Base-by-base conservation (phyloP, 1,140 invertebrate species). In the Doryteuthis pealeii region DNA sequence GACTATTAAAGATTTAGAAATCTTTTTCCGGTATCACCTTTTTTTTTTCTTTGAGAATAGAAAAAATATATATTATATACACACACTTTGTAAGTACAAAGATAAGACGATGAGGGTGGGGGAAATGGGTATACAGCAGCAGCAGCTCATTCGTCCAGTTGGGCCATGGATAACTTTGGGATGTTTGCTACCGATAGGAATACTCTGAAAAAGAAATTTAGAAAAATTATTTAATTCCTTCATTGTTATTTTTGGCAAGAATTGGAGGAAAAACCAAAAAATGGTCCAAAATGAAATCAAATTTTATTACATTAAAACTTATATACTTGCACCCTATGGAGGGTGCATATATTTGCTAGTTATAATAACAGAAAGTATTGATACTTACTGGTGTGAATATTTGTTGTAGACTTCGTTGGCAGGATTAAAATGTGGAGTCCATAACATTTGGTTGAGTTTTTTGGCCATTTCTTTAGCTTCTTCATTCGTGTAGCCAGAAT, bases 401-500 rank as follows among this genome's bases (percentile, higher is more conserved):
- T 99, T 99, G 84, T 93, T 95, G 69, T 92, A 90, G 76, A 99
- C 93, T 62, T 96, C 97, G 69, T 95, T 89, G 67, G 96, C 89
- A 74, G 93, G 91, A 67, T 92, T 91, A 82, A 93, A 92, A 18
- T 91, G 92, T 79, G 92, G 92, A 77, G 91, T 91, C 81, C 93
- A 91, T 2, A 98, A 89, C 72, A 93, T 91, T 49, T 91, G 90
- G 87, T 98, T 97, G 40, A 98, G 89, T 45, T 91, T 83, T 32
- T 91, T 82, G 31, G 93, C 91, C 28, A 96, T 89, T 26, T 92
- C 90, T 31, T 90, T 90, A 72, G 99, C 90, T 2, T 98, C 93
- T 49, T 91, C 87, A 45, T 93, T 76, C 76, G 90, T 91, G 86
- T 96, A 98, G 31, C 93, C 94, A 76, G 94, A 94, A 87, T 96